A percentile compares a stretch with the other conserved stretches of the same genome.
Conservation (phyloP, 2,888 invertebrate species). For the Leptinotarsa juncta region DNA sequence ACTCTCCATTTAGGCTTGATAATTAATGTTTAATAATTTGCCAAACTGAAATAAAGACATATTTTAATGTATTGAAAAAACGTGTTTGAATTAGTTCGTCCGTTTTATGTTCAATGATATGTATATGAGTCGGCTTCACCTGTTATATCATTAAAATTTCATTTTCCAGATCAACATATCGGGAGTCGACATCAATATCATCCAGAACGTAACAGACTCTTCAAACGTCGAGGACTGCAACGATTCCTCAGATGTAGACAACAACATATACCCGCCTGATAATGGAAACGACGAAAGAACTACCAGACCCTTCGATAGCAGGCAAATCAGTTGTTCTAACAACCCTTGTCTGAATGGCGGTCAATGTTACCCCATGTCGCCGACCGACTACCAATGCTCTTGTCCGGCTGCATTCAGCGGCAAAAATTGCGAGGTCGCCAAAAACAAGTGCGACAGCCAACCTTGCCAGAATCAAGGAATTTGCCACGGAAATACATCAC, state of each 20-base stretch:
- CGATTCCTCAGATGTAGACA: constrained; percentile 62
- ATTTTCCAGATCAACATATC: constrained; percentile 75
- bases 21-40: no score
- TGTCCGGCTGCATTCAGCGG: constrained; percentile 70
- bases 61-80: no score
- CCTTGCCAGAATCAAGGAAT: constrained; percentile 87
- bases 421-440: constrained; percentile 72
- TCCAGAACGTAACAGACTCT: constrained; percentile 80
- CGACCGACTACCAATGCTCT: constrained; percentile 68
- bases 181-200: constrained; percentile 75
- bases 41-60: no score
- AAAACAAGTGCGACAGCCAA: constrained; percentile 73
- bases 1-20: no score
- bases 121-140: no score
- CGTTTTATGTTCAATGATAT: no score
- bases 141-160: neutral
- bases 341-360: constrained; percentile 78
- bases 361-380: constrained; percentile 69
- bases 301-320: constrained; percentile 38
- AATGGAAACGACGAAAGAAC: constrained; percentile 45
- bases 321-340: constrained; percentile 64
- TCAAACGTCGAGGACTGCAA: constrained; percentile 85
- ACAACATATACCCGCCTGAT: constrained; percentile 49
- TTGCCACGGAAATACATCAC: constrained; percentile 71
- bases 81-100: no score